Base-by-base conservation (phyloP, 2,113 vertebrate species). In the Anseranas semipalmata region DNA sequence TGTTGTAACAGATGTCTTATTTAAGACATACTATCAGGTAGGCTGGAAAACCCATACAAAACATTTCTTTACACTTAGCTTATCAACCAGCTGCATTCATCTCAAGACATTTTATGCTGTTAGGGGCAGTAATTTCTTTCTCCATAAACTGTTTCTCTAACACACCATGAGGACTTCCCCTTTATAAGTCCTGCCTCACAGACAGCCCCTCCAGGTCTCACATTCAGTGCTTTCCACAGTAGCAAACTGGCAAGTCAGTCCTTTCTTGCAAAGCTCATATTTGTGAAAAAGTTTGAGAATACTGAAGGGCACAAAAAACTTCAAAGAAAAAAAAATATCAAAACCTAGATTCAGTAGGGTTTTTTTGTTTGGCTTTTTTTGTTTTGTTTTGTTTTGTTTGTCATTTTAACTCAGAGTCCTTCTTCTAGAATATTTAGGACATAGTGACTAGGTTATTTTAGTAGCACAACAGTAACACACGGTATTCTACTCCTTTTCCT, bases 141-240 rank as follows among this genome's bases (percentile, higher is more conserved):
- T 67, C 73, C 52, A 50, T 81, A 67, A 89, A 67, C 6, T 55
- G 6, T 30, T 82, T 52, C 30, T 45, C 39, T 75, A 62, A 63
- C 9, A 46, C 13, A 45, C 4, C 20, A 28, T 0, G 0, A 71
- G 10, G 6, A 63, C 12, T 59, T 73, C 39, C 27, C 66, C 24
- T 46, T 43, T 63, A 15, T 56, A 68, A 48, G 33, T 65, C 46
- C 30, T 58, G 33, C 39, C 48, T 87, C 50, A 9, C 52, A 80
- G 59, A 22, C 30, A 83, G 16, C 21, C 33, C 6, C 16, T 74
- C 22, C 30, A 13, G 18, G 14, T 41, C 4, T 5, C 20, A 48
- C 48, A 18, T 45, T 63, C 27, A 56, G 6, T 35, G 15, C 24
- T 88, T 60, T 63, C 53, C 35, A 58, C 12, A 41, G 32, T 5